phyloP scores from a whole-genome alignment of 2,888 invertebrate genomes.

The Phyllotreta striolata region DNA sequence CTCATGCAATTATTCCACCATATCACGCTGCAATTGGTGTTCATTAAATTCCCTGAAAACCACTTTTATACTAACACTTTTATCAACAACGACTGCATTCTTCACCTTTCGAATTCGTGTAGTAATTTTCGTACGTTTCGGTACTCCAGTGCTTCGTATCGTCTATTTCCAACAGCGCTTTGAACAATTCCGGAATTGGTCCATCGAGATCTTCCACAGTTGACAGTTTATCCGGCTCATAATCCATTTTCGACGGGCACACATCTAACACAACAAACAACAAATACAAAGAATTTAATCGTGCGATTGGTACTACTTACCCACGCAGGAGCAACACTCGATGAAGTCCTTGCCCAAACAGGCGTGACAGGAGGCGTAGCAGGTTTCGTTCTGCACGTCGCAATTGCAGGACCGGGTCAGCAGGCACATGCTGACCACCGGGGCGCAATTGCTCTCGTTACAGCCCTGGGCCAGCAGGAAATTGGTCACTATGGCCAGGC shows the following conservation, averaged over 20 bases:
- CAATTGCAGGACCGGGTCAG: slow-evolving; percentile 96
- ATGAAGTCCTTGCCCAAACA: slow-evolving; percentile 89
- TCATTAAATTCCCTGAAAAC: slow-evolving; percentile 4
- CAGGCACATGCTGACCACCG: slow-evolving; percentile 96
- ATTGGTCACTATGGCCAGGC: background rate
- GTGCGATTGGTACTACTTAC: slow-evolving; percentile 70
- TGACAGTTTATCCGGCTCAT: slow-evolving; percentile 73
- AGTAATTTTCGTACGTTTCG: slow-evolving; percentile 16
- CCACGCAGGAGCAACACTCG: slow-evolving; percentile 97
- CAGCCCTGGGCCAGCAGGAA: slow-evolving; percentile 62
- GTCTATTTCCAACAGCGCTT: slow-evolving; percentile 80
- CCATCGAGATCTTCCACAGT: slow-evolving; percentile 87
- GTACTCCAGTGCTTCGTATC: slow-evolving; percentile 78
- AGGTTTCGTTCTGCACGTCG: slow-evolving; percentile 70
- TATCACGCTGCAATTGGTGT: slow-evolving; percentile 86
- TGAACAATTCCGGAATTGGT: slow-evolving; percentile 84
- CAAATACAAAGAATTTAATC: background rate
- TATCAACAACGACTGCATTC: slow-evolving; percentile 60
- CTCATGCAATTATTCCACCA: slow-evolving; percentile 92
- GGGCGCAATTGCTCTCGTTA: slow-evolving; percentile 94
- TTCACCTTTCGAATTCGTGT: slow-evolving; percentile 2
- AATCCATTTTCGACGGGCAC: slow-evolving; percentile 76
- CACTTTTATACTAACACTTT: background rate
- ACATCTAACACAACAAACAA: slow-evolving; percentile 70
- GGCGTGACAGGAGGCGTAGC: slow-evolving; percentile 90